Evolutionary conservation across 2,888 invertebrate genomes (phyloP).

Genomic region (Macrosoma leucophasiata): DNA sequence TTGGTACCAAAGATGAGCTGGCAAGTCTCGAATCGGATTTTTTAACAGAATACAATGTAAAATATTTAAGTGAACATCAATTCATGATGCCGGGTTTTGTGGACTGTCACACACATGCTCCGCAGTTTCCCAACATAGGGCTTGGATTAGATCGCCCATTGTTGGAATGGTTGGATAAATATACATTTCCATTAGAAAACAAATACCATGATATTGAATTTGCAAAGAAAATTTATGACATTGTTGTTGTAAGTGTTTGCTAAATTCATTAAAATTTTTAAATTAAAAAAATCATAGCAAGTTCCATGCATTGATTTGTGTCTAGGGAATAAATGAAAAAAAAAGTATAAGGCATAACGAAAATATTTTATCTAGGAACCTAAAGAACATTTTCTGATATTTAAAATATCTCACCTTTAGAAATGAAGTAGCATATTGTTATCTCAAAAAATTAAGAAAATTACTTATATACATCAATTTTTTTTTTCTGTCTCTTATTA

Average conservation of each 20-base stretch:
- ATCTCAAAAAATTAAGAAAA: too few relatives aligned
- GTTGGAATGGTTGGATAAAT: conserved; percentile 88
- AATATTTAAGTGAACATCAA: conserved; percentile 56
- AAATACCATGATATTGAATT: conserved; percentile 80
- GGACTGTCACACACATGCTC: conserved; percentile 93
- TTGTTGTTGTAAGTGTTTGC: conserved; percentile 86
- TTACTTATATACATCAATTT: too few relatives aligned
- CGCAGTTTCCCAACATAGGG: conserved; percentile 91
- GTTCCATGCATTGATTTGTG: too few relatives aligned
- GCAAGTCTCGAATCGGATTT: conserved; percentile 28
- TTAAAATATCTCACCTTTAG: conserved; percentile 6
- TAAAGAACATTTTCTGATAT: too few relatives aligned
- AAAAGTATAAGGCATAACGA: too few relatives aligned
- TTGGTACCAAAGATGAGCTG: conserved; percentile 39
- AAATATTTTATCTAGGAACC: too few relatives aligned
- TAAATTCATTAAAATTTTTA: too few relatives aligned
- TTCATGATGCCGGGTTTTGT: conserved; percentile 92
- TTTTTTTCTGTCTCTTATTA: too few relatives aligned
- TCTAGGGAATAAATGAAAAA: too few relatives aligned
- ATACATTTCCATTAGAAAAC: conserved; percentile 90
- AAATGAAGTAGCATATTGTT: too few relatives aligned
- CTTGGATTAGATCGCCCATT: conserved; percentile 86
- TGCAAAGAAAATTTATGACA: conserved; percentile 81
- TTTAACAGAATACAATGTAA: conserved; percentile 34
- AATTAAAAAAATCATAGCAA: too few relatives aligned